phyloP scores from a whole-genome alignment of 1,140 invertebrate species.

The Chelonus insularis region DNA sequence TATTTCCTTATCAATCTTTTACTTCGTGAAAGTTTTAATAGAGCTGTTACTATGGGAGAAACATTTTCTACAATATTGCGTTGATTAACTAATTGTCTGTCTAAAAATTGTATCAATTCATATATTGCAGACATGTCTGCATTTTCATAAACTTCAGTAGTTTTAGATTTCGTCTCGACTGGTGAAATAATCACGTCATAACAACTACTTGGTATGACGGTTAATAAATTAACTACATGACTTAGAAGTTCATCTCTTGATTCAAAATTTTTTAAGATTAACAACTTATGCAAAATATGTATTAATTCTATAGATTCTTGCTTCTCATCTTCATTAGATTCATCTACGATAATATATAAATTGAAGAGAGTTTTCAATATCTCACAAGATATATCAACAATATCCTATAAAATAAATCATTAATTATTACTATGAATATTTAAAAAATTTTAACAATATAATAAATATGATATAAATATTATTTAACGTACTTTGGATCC shows the following conservation, averaged over 20 bases:
- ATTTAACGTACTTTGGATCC: too few relatives aligned
- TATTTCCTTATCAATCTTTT: conserved; percentile 52
- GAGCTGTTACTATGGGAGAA: conserved; percentile 47
- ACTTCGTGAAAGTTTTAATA: conserved; percentile 47
- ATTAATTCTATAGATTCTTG: conserved; percentile 75
- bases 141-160: conserved; percentile 41
- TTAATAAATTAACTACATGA: conserved; percentile 49
- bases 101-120: conserved; percentile 64
- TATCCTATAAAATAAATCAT: conserved; percentile 62
- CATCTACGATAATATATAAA: conserved; percentile 62
- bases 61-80: conserved; percentile 45
- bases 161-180: conserved; percentile 20
- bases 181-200: conserved; percentile 39
- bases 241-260: conserved; percentile 69
- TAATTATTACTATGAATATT: too few relatives aligned
- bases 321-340: conserved; percentile 67
- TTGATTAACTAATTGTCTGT: conserved; percentile 56
- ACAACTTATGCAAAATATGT: conserved; percentile 70
- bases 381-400: conserved; percentile 77
- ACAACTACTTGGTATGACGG: conserved; percentile 42
- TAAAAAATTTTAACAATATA: conserved; percentile 31
- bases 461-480: conserved; percentile 21
- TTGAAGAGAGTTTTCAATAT: conserved; percentile 90
- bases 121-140: conserved; percentile 65
- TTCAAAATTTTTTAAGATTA: conserved; percentile 67